A percentile compares a stretch with the other conserved stretches of the same genome.
Evolutionary conservation across 2,888 invertebrate genomes (phyloP).

Genomic region (Leptinotarsa juncta): DNA sequence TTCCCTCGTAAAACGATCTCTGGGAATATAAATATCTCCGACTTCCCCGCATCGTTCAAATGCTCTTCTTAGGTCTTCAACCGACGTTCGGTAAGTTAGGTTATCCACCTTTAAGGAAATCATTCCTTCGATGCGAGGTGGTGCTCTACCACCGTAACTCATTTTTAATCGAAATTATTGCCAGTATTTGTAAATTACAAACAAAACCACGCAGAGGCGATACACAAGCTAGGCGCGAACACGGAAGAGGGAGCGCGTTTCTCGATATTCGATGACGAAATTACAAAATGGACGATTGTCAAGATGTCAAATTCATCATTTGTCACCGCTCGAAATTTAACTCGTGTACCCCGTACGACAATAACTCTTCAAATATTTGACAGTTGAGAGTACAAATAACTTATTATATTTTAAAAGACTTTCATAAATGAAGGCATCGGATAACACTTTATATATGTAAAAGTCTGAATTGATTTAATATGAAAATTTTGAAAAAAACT

Average conservation of each 20-base stretch:
- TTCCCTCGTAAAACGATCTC: constrained; percentile 95
- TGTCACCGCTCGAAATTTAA: no score
- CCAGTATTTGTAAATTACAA: background rate
- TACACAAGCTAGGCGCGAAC: constrained; percentile 12
- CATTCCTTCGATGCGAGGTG: constrained; percentile 96
- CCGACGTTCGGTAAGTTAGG: constrained; percentile 96
- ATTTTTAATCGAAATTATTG: constrained; percentile 66
- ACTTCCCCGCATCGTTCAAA: constrained; percentile 98
- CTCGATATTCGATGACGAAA: background rate
- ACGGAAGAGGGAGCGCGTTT: background rate
- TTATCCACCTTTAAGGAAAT: constrained; percentile 97
- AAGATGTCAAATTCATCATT: no score
- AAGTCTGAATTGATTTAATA: no score
- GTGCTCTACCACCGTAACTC: constrained; percentile 87
- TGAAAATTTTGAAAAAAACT: no score
- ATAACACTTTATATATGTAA: no score
- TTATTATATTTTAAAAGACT: background rate
- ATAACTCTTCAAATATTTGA: no score
- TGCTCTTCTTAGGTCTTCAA: constrained; percentile 93
- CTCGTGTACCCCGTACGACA: no score
- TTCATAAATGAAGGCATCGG: no score
- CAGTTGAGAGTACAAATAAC: constrained; percentile 19
- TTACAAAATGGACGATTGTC: constrained; percentile 5
- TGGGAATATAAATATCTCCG: constrained; percentile 98
- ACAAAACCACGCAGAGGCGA: constrained; percentile 5